Evolutionary conservation across 2,888 invertebrate genomes (phyloP).

Genomic region (Caenorhabditis sp.): DNA sequence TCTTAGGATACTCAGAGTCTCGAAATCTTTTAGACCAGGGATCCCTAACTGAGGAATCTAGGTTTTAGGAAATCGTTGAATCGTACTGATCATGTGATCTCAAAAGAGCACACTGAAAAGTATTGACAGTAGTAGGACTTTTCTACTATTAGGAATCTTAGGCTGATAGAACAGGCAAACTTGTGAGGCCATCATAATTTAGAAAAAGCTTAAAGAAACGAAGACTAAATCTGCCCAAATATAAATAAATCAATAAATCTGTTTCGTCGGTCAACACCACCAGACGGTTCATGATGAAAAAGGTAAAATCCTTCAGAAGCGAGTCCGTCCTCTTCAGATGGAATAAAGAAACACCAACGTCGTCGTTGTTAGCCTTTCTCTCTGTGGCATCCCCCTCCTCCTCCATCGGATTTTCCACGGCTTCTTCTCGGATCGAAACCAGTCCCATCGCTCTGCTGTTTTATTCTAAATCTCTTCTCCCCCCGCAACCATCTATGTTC

Average conservation of each 20-base stretch:
- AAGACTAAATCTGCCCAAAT: neutral
- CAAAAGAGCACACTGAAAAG: too few species aligned
- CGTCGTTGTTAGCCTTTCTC: conserved; percentile 19
- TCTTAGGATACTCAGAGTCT: too few species aligned
- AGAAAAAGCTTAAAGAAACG: neutral
- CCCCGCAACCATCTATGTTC: conserved; percentile 3
- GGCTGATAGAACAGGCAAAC: too few species aligned
- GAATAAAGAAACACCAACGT: conserved; percentile 31
- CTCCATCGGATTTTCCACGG: neutral
- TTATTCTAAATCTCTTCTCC: conserved; percentile 12
- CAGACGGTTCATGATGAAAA: conserved; percentile 7
- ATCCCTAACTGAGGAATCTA: too few species aligned
- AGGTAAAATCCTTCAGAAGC: conserved; percentile 13
- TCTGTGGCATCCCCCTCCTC: conserved; percentile 23
- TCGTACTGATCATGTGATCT: too few species aligned
- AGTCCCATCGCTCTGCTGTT: conserved; percentile 8
- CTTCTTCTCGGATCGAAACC: conserved; percentile 30
- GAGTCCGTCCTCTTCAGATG: neutral
- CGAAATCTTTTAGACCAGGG: too few species aligned
- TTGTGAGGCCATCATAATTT: too few species aligned
- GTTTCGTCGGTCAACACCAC: neutral
- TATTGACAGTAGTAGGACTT: too few species aligned
- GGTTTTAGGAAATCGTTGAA: too few species aligned
- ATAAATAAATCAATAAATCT: conserved; percentile 1
- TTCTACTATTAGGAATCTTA: too few species aligned